Base-by-base conservation (phyloP, 2,113 vertebrate species). In the Elephantulus edwardii region DNA sequence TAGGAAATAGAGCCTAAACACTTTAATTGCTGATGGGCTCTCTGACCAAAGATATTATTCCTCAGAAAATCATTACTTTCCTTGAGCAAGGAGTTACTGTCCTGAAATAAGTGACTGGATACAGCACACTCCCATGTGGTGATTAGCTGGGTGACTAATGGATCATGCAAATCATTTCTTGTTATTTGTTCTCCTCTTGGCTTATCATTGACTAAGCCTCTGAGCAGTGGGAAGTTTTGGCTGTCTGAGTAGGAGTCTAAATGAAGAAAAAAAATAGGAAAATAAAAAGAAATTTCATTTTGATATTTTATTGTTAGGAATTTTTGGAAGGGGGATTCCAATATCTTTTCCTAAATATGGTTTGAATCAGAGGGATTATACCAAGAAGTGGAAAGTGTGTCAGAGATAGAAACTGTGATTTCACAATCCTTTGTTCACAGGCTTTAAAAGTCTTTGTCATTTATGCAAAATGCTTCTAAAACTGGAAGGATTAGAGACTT, bases 401-500 rank as follows among this genome's bases (percentile, higher is more conserved):
- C 64, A 40, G 54, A 88, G 44, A 56, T 1, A 56, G 48, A 50
- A 77, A 81, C 11, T 52, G 44, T 58, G 91, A 79, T 82, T 81
- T 70, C 79, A 35, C 26, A 35, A 28, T 52, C n/a, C 70, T 86
- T 85, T 89, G 88, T 84, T 88, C 46, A n/a, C 0, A 66, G 66
- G 66, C 50, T 77, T 82, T 48, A 20, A 72, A 91, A 54, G 46
- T 88, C 76, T 48, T 83, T 80, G 50, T 84, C 56, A 46, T n/a
- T 86, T 70, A 81, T 72, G 62, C 78, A 46, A 70, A 95, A 54
- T 52, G 83, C 86, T 68, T 38, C 80, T 66, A 66, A 79, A 88
- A 74, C 44, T 8, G 50, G 82, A 82, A 70, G 20, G 14, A 40
- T 83, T 86, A 77, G 85, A 93, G 30, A 38, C 92, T 2, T 1